Base-by-base conservation (phyloP, 2,888 invertebrate genomes). In the Meteorus colon region DNA sequence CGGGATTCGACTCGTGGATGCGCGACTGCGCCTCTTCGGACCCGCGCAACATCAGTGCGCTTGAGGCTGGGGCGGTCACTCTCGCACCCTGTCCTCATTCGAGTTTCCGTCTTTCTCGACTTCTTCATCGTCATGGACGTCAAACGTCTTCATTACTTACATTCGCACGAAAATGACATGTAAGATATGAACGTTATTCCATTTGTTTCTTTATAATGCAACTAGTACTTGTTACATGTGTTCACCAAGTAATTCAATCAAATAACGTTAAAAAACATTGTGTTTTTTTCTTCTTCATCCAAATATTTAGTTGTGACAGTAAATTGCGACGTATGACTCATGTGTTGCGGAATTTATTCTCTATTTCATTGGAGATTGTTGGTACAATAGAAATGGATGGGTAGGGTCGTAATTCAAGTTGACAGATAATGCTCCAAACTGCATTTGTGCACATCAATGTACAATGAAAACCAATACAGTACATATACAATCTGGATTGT, bases 21-120 rank as follows among this genome's bases (percentile, higher is more conserved):
- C 84, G 87, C 88, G 87, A 87, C 86, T 87, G 88, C 87, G 88
- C 88, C 80, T 77, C 68, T 74, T 67, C 68, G 65, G 74, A 73
- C 77, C 78, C 79, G 81, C 81, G 75, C 67, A 77, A 80, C 75
- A 77, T 80, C 78, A 76, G 55, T 71, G 72, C 79, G 48, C 78
- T 65, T 73, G 71, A 60, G 71, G 73, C 74, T 77, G 78, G 63
- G 73, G 69, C 78, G 41, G 68, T 60, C 70, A 45, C 60, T 59
- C 70, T 55, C 34, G 68, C 72, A 51, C 72, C 62, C 71, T 59
- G 55, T 71, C 67, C 67, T 69, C 48, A 60, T 65, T 60, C 51
- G 68, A 34, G 24, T 65, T n/a, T 27, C 48, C 63, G 31, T 72
- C 37, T 60, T 69, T 67, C 37, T 48, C 72, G 69, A 69, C 63